Conservation (phyloP, 2,113 vertebrate species). For the Thymallus thymallus region DNA sequence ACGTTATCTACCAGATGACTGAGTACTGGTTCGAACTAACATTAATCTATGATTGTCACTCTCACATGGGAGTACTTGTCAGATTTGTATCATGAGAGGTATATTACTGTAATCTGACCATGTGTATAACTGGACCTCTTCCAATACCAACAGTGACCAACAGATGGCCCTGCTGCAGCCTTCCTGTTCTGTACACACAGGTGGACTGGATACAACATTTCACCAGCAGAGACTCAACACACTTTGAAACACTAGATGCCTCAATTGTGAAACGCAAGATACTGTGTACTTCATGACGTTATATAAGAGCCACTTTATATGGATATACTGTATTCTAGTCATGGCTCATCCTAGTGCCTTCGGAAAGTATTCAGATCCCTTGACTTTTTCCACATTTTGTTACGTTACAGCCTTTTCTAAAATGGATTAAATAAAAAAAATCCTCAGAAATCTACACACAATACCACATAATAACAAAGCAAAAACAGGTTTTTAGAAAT, state of each 20-base stretch:
- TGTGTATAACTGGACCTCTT: background rate
- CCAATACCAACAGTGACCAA: slow-evolving; percentile 31
- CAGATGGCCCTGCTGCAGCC: slow-evolving; percentile 25
- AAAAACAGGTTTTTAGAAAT: too few relatives aligned
- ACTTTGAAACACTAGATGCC: background rate
- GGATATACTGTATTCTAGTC: too few relatives aligned
- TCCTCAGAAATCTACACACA: too few relatives aligned
- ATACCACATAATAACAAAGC: too few relatives aligned
- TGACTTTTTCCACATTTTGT: too few relatives aligned
- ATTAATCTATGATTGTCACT: background rate
- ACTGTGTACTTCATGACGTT: too few relatives aligned
- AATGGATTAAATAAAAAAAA: too few relatives aligned
- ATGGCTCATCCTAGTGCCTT: too few relatives aligned
- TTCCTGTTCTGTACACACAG: background rate
- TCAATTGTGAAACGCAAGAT: background rate
- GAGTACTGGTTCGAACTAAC: background rate
- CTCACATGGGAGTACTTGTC: background rate
- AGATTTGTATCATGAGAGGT: background rate
- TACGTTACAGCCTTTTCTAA: too few relatives aligned
- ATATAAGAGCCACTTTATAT: too few relatives aligned
- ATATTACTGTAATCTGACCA: background rate
- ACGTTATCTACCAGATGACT: background rate
- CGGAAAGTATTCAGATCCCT: too few relatives aligned
- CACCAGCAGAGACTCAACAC: background rate
- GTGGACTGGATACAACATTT: background rate